Percentiles rank a stretch among this genome's conserved stretches.
These are phyloP conservation scores for Heliothis subflexa DNA, from an alignment of 1,140 invertebrate genomes.

Conservation along the genomic window DNA sequence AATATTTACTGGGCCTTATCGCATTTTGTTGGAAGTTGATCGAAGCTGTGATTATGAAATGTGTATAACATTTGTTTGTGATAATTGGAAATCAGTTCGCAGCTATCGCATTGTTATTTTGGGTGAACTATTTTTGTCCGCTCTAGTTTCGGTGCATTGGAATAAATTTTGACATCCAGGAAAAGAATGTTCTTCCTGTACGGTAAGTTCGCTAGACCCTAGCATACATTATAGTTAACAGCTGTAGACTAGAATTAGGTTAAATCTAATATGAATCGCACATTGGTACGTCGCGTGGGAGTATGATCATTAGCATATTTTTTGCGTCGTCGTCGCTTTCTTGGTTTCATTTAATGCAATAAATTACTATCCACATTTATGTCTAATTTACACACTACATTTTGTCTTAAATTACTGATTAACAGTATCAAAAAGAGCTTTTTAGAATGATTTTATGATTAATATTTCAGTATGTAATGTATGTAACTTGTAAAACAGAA, in stretches of 20 bases:
- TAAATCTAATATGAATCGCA: conserved; percentile 41
- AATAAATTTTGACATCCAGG: conserved; percentile 79
- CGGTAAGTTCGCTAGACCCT: conserved; percentile 65
- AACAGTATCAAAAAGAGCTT: neutral
- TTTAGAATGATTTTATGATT: neutral
- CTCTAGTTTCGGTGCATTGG: conserved; percentile 80
- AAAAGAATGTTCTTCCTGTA: conserved; percentile 77
- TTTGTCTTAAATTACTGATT: neutral
- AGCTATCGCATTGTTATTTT: conserved; percentile 72
- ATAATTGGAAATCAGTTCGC: conserved; percentile 41
- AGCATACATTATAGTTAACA: conserved; percentile 41
- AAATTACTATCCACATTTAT: conserved; percentile 11
- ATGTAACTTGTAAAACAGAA: too few species aligned
- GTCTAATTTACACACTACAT: conserved; percentile 13
- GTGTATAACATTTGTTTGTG: conserved; percentile 40
- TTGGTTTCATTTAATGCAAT: conserved; percentile 33
- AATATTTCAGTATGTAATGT: too few species aligned
- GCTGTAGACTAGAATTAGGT: conserved; percentile 45
- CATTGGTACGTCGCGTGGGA: conserved; percentile 55
- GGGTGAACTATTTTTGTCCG: conserved; percentile 84
- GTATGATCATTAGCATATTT: conserved; percentile 59
- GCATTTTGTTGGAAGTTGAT: conserved; percentile 31
- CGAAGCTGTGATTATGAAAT: conserved; percentile 43
- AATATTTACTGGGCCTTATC: conserved; percentile 45
- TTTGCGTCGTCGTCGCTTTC: conserved; percentile 49